Conservation (phyloP, 2,797 vertebrate species). For the Mergus octosetaceus region DNA sequence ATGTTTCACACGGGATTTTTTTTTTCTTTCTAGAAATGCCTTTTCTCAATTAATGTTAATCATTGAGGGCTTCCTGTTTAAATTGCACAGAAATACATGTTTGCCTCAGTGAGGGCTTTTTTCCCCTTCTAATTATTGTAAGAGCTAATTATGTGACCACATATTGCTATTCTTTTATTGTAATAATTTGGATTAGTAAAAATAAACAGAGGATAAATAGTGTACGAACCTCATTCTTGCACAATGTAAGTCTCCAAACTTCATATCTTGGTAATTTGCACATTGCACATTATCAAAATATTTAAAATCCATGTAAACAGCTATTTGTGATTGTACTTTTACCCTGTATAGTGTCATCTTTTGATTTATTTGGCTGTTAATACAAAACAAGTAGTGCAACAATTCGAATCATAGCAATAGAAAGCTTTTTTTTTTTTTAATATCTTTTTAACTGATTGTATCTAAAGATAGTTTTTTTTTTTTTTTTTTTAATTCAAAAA, state of each 20-base stretch:
- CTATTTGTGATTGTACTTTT: conserved; percentile 27
- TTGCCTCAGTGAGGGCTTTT: conserved; percentile 75
- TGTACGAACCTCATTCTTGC: conserved; percentile 32
- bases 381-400: not conserved
- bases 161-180: conserved; percentile 80
- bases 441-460: not conserved
- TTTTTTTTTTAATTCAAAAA: not conserved
- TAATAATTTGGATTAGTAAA: conserved; percentile 79
- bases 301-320: conserved; percentile 56
- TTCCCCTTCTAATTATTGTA: conserved; percentile 76
- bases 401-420: not conserved
- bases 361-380: conserved; percentile 60
- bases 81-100: conserved; percentile 79
- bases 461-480: not conserved
- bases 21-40: conserved; percentile 68
- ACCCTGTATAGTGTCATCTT: conserved; percentile 32
- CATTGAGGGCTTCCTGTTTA: conserved; percentile 90
- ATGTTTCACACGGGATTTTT: conserved; percentile 89
- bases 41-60: conserved; percentile 92
- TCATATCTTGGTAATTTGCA: conserved; percentile 61
- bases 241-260: conserved; percentile 53
- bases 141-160: conserved; percentile 82
- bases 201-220: conserved; percentile 69
- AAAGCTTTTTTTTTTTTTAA: not conserved
- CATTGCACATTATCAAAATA: conserved; percentile 59